Percentiles rank a stretch among this genome's conserved stretches.
phyloP scores from a whole-genome alignment of 1,140 invertebrate species.

The Drosophila lacteicornis region DNA sequence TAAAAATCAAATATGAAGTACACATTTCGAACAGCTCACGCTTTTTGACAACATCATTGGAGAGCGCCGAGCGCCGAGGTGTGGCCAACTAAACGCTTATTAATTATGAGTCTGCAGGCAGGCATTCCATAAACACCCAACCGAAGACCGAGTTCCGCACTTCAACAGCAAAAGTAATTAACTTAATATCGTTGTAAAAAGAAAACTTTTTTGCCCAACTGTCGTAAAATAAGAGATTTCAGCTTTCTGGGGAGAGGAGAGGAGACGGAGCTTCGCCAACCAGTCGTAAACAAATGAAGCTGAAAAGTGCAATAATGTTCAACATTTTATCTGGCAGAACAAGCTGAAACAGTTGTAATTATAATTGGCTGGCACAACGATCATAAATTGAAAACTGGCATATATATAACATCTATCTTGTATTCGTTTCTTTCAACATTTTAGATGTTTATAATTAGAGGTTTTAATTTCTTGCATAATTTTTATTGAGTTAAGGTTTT shows the following conservation, averaged over 20 bases:
- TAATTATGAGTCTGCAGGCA: constrained; percentile 48
- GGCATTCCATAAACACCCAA: constrained; percentile 37
- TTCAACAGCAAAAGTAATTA: constrained; percentile 56
- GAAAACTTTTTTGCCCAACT: constrained; percentile 56
- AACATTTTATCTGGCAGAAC: constrained; percentile 48
- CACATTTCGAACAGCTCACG: constrained; percentile 43
- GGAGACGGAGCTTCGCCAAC: constrained; percentile 7
- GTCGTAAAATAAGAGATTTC: constrained; percentile 46
- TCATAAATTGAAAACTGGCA: not conserved
- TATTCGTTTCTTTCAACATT: not conserved
- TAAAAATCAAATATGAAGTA: constrained; percentile 64
- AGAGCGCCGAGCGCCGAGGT: constrained; percentile 29
- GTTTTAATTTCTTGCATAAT: no score
- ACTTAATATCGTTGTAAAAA: constrained; percentile 58
- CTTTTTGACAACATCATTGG: constrained; percentile 61
- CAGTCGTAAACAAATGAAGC: constrained; percentile 52
- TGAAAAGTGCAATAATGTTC: constrained; percentile 58
- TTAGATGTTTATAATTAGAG: not conserved
- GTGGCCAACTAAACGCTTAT: constrained; percentile 53
- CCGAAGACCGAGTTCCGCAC: constrained; percentile 8
- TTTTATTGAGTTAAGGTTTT: no score
- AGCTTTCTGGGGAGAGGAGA: not conserved
- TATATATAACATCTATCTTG: not conserved
- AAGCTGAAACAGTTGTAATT: constrained; percentile 47
- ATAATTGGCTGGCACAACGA: constrained; percentile 27